Evolutionary conservation across 2,797 vertebrate genomes (phyloP), one percentile per base, ranked within the genome.

Genomic region (Taeniopygia guttata): DNA sequence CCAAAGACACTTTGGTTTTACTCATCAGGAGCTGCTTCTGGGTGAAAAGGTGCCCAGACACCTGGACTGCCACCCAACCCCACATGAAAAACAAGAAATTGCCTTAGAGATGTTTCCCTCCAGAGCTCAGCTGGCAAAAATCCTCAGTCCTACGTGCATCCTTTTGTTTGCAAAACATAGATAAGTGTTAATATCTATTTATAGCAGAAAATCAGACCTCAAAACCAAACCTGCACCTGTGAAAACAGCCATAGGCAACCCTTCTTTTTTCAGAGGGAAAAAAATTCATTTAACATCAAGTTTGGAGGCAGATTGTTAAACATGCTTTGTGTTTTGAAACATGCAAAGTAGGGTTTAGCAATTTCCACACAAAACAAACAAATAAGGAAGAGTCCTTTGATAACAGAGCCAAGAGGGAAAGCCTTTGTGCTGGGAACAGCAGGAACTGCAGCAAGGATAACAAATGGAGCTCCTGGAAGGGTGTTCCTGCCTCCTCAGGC

Each of bases 171-270:
- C 49, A 67, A 56, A 90, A 6, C 9, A 83, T 55, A 81, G 54
- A 3, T 3, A 45, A 56, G 29, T 2, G 34, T 76, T 81, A 4
- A 18, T 74, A 76, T 13, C 56, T 73, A 25, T 62, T 86, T 51
- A 64, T 11, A 70, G 68, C 45, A 75, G 55, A 76, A 90, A 72
- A 73, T n/a, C 58, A 75, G 30, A 43, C 19, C 73, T 74, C 69
- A 26, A 46, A 55, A 86, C 11, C 77, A 38, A 29, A 93, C 55
- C 68, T 89, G 68, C 83, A 91, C 59, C 83, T 87, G 73, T 48
- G 42, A 52, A 73, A 95, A 79, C 30, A 72, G 9, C 55, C 43
- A 42, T 12, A 34, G 20, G 40, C 73, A 82, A 38, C 12, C 12
- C 10, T 9, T n/a, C 8, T 16, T 15, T 38, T 26, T 34, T 30